Evolutionary conservation across 2,888 invertebrate genomes (phyloP), one percentile per base, ranked within the genome.

Genomic region (Polylopha cassiicola): DNA sequence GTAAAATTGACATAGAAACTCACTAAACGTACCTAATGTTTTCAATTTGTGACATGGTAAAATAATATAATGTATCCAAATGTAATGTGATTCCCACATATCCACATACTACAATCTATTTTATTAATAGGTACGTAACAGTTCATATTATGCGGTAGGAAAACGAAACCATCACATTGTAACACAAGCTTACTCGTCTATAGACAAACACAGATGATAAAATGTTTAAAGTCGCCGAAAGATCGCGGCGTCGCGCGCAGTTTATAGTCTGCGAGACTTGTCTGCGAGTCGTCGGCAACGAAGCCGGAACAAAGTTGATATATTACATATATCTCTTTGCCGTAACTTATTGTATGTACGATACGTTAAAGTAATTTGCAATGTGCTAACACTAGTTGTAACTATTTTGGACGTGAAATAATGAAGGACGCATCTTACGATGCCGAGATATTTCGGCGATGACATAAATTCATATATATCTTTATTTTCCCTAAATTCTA

Each of bases 81-180:
- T 65, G 58, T 65, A 51, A 64, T 68, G 81, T 75, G 81, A 79
- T 80, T 78, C 65, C 78, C 79, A 75, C 74, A 68, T 63, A 69
- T 71, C 59, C 61, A 71, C 63, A 64, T 65, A 63, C 61, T 76
- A 75, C 65, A 69, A 31, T n/a, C 32, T 58, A 66, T 79, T 81
- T 69, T 65, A 74, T 72, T 73, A 73, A 71, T 76, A 41, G 30
- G 34, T 41, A 69, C 62, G 61, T 75, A 81, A 82, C 81, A 80
- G 73, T 77, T 74, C 67, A 73, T 75, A 71, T 69, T 66, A 79
- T 69, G 77, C 74, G 67, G 77, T 84, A 82, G 80, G 79, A 80
- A 81, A 85, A 85, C 75, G 73, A 82, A 82, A 81, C 73, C 78
- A 80, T 85, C 78, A 79, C 75, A 78, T 76, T 76, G 65, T 79